phyloP scores from a whole-genome alignment of 2,888 invertebrate genomes.

The Monochamus alternatus region DNA sequence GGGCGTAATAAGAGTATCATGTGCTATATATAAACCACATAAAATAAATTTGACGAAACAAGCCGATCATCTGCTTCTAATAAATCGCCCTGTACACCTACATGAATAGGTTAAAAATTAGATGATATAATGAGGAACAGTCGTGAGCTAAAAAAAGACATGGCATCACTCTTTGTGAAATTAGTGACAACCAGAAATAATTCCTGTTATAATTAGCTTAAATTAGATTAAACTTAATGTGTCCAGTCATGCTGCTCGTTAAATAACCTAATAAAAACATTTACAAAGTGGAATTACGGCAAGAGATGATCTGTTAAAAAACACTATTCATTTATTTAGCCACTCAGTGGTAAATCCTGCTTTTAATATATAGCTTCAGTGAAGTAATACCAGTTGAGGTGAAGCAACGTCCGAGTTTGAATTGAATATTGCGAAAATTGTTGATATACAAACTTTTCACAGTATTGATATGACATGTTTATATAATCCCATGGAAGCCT shows the following conservation, averaged over 20 bases:
- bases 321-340: neutral
- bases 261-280: neutral
- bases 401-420: neutral
- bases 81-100: no score
- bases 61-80: no score
- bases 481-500: neutral
- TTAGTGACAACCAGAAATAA: neutral
- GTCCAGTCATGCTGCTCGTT: neutral
- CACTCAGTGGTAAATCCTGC: neutral
- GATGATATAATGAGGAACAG: no score
- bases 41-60: no score
- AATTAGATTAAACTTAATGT: neutral
- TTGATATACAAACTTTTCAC: neutral
- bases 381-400: neutral
- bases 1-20: no score
- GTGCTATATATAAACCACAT: no score
- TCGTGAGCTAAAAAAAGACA: neutral
- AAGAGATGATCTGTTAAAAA: neutral
- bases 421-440: slow-evolving; percentile 2
- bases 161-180: neutral
- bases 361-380: neutral
- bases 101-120: no score
- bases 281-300: neutral
- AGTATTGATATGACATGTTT: neutral
- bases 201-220: no score